These are phyloP conservation scores for Molorchus minor DNA, from an alignment of 2,888 invertebrate genomes.

Conservation along the genomic window DNA sequence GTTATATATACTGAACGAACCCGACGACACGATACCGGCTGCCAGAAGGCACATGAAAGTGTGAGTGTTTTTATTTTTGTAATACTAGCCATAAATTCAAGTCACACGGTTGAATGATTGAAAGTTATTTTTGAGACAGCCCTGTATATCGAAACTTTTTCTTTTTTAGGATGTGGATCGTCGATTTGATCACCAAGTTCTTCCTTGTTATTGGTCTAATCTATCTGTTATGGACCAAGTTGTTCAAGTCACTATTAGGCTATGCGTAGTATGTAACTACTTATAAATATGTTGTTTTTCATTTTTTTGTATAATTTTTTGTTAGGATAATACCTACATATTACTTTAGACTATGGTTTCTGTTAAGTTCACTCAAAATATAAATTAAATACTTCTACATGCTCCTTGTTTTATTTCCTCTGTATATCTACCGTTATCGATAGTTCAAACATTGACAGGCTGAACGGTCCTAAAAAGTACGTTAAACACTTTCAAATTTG, in stretches of 20 bases:
- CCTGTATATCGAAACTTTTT: slow-evolving; percentile 22
- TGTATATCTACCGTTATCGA: too few relatives aligned
- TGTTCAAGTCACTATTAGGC: slow-evolving; percentile 30
- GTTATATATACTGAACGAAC: slow-evolving; percentile 82
- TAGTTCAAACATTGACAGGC: too few relatives aligned
- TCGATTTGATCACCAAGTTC: slow-evolving; percentile 46
- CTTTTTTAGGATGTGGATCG: slow-evolving; percentile 52
- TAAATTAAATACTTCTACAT: too few relatives aligned
- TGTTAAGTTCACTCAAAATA: not conserved
- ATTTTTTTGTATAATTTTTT: not conserved
- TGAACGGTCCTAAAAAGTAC: too few relatives aligned
- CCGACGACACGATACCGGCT: slow-evolving; percentile 80
- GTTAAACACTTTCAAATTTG: too few relatives aligned
- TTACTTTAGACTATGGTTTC: not conserved
- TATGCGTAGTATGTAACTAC: slow-evolving; percentile 7
- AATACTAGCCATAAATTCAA: too few relatives aligned
- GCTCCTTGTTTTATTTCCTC: too few relatives aligned
- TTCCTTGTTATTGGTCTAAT: slow-evolving; percentile 40
- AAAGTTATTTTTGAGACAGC: too few relatives aligned
- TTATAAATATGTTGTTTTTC: not conserved
- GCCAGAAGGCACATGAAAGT: slow-evolving; percentile 82
- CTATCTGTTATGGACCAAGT: slow-evolving; percentile 42
- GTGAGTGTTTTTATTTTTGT: slow-evolving; percentile 73
- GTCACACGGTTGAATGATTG: too few relatives aligned
- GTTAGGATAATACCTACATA: too few relatives aligned